phyloP scores from a whole-genome alignment of 2,888 invertebrate genomes.

The Mesochorus sp. region DNA sequence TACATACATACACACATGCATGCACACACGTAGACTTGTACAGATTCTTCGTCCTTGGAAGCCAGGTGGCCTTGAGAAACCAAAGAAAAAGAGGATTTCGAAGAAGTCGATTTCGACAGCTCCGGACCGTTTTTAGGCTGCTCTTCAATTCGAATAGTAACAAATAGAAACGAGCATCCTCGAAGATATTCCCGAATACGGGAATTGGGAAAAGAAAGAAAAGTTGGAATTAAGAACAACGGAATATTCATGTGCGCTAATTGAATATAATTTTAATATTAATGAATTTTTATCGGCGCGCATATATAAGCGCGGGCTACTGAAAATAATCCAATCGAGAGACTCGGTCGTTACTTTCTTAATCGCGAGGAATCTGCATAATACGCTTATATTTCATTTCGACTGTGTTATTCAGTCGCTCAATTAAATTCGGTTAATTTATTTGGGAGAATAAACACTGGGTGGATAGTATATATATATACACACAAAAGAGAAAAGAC shows the following conservation, averaged over 20 bases:
- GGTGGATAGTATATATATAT: too few species aligned
- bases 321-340: too few species aligned
- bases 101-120: neutral
- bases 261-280: too few species aligned
- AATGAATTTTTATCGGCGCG: too few species aligned
- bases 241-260: too few species aligned
- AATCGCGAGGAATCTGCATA: neutral
- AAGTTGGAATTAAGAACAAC: too few species aligned
- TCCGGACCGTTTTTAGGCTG: constrained; percentile 1
- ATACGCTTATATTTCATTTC: constrained; percentile 10
- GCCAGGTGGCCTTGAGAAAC: neutral
- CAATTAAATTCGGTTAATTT: constrained; percentile 51
- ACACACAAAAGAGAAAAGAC: constrained; percentile 20
- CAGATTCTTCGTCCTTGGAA: neutral
- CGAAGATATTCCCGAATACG: too few species aligned
- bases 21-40: neutral
- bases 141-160: too few species aligned
- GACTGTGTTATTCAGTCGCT: constrained; percentile 39
- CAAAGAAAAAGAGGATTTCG: neutral
- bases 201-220: too few species aligned
- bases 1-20: too few species aligned
- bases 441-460: constrained; percentile 25
- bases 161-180: too few species aligned
- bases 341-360: neutral
- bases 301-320: too few species aligned